Evolutionary conservation across 2,797 vertebrate genomes (phyloP).

Genomic region (Anableps anableps): DNA sequence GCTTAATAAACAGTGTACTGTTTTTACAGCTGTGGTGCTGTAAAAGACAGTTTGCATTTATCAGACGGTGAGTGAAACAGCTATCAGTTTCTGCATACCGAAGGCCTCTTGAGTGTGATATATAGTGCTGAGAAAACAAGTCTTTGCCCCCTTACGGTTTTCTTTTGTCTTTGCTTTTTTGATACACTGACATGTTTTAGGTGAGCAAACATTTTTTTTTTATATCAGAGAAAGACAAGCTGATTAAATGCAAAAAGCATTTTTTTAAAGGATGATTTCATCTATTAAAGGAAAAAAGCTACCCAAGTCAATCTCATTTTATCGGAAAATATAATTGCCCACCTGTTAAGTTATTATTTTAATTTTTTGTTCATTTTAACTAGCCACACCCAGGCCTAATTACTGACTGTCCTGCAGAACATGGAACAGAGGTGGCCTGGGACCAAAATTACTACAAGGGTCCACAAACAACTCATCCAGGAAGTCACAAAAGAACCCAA

Average conservation of each 20-base stretch:
- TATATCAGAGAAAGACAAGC: background rate
- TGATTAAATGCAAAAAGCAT: background rate
- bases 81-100: slow-evolving; percentile 16
- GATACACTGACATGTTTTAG: background rate
- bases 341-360: background rate
- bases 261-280: background rate
- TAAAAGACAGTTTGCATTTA: slow-evolving; percentile 15
- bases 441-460: background rate
- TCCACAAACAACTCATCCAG: background rate
- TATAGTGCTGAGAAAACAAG: background rate
- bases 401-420: background rate
- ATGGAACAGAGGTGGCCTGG: background rate
- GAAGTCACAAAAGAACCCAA: background rate
- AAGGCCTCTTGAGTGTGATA: background rate
- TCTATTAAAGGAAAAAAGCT: background rate
- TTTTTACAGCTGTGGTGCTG: slow-evolving; percentile 12
- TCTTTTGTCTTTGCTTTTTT: background rate
- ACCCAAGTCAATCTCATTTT: too few species aligned
- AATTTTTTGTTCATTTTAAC: background rate
- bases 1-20: too few species aligned
- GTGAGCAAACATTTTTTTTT: background rate
- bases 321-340: background rate
- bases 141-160: background rate
- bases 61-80: slow-evolving; percentile 36
- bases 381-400: too few species aligned